These are phyloP conservation scores for Megathymus violae DNA, from an alignment of 1,140 invertebrate genomes.

Conservation along the genomic window DNA sequence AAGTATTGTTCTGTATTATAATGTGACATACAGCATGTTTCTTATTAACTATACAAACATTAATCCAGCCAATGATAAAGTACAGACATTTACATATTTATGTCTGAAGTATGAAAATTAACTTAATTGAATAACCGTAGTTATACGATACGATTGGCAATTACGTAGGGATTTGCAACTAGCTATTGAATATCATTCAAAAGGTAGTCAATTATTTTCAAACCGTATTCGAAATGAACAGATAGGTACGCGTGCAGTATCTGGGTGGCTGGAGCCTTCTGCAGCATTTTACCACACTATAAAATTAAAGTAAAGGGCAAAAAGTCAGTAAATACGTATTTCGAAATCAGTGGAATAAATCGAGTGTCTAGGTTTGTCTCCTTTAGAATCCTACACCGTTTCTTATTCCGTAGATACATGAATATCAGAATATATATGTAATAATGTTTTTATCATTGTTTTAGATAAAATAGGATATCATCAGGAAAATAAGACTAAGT, in stretches of 20 bases:
- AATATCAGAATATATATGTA: too few species aligned
- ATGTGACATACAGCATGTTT: background rate
- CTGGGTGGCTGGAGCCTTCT: background rate
- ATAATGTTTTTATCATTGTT: too few species aligned
- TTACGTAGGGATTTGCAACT: conserved; percentile 13
- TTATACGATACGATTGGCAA: conserved; percentile 9
- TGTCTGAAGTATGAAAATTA: conserved; percentile 23
- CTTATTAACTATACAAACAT: background rate
- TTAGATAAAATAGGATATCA: too few species aligned
- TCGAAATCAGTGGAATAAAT: background rate
- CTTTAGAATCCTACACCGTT: too few species aligned
- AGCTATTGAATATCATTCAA: conserved; percentile 7
- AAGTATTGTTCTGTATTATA: background rate
- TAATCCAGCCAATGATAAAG: conserved; percentile 13
- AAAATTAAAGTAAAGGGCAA: too few species aligned
- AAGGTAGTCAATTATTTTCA: background rate
- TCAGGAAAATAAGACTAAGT: too few species aligned
- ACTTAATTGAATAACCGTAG: conserved; percentile 16
- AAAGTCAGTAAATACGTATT: background rate
- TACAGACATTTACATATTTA: conserved; percentile 22
- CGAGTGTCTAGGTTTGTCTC: background rate
- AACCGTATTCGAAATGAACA: conserved; percentile 1
- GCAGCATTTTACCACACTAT: background rate
- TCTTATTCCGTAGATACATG: too few species aligned
- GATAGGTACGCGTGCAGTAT: background rate